phyloP scores from a whole-genome alignment of 1,140 invertebrate species.

The Diorhabda sublineata region DNA sequence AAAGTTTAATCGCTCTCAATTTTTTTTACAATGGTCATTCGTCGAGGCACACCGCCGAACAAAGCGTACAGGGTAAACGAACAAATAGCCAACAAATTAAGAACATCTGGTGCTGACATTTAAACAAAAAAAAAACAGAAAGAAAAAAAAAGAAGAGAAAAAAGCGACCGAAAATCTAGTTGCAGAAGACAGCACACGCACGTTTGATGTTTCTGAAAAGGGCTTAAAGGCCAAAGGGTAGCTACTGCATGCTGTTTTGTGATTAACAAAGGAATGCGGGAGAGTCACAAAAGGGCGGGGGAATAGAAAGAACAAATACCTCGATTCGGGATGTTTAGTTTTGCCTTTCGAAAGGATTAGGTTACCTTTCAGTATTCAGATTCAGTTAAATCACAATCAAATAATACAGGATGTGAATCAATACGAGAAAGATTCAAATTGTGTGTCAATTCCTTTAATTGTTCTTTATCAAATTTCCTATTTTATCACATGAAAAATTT shows the following conservation, averaged over 20 bases:
- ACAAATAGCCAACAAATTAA: conserved; percentile 42
- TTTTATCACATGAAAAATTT: too few relatives aligned
- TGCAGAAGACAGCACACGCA: conserved; percentile 36
- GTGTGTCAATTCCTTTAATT: too few relatives aligned
- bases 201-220: conserved; percentile 10
- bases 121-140: conserved; percentile 35
- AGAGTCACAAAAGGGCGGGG: not conserved
- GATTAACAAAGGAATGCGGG: conserved; percentile 2
- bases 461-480: too few relatives aligned
- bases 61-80: conserved; percentile 29
- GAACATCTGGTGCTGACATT: conserved; percentile 40
- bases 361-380: not conserved
- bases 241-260: conserved; percentile 4
- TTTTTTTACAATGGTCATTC: not conserved
- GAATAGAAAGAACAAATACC: conserved; percentile 2
- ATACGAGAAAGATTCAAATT: too few relatives aligned
- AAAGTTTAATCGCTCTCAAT: not conserved
- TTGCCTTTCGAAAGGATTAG: not conserved
- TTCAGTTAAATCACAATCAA: too few relatives aligned
- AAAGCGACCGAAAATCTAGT: conserved; percentile 26
- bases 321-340: not conserved
- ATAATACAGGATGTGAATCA: too few relatives aligned
- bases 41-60: not conserved
- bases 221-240: conserved; percentile 4
- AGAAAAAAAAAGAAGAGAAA: conserved; percentile 18